Base-by-base conservation (phyloP, 2,888 invertebrate species). In the Pseudeuparius sepicola region DNA sequence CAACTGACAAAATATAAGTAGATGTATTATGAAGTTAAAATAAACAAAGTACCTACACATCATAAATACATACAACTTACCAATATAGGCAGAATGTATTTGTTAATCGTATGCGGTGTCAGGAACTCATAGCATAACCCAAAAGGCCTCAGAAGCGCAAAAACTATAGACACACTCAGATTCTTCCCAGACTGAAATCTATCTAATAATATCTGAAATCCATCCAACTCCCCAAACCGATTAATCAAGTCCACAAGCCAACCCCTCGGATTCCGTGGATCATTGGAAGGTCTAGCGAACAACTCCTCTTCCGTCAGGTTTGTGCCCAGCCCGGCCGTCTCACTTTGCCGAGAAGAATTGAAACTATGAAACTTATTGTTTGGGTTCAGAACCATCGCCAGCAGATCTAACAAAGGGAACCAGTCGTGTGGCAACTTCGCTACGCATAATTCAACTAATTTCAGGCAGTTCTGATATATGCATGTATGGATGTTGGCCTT, bases 211-310 rank as follows among this genome's bases (percentile, higher is more conserved):
- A 82, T 80, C 52, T 87, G 77, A 64, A 96, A 96, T 37, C 96
- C 96, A 37, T 83, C 83, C 39, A 86, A 67, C 56, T 79, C 77
- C 9, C 94, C 96, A 66, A 94, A 96, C 71, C 73, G 73, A 71
- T 96, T 96, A 42, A 96, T 84, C 45, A 96, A 73, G 70, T 96
- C 93, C 41, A 94, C 92, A 45, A 96, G 76, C 94, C 94, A 96
- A 38, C 94, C 94, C 47, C 88, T 76, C 9, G 89, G 87, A 50
- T 78, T 80, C 54, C 93, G 75, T 34, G 81, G 75, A 64, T 94
- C 93, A 27, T 70, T 64, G 17, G 80, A 74, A 35, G 86, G 79
- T 50, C 75, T 68, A 17, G 89, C 86, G 54, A 69, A 79, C 41
- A 75, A 61, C 54, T 82, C 81, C 54, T 79, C 80, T 53, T 84